Conservation (phyloP, 2,113 vertebrate species). For the Fregata magnificens region DNA sequence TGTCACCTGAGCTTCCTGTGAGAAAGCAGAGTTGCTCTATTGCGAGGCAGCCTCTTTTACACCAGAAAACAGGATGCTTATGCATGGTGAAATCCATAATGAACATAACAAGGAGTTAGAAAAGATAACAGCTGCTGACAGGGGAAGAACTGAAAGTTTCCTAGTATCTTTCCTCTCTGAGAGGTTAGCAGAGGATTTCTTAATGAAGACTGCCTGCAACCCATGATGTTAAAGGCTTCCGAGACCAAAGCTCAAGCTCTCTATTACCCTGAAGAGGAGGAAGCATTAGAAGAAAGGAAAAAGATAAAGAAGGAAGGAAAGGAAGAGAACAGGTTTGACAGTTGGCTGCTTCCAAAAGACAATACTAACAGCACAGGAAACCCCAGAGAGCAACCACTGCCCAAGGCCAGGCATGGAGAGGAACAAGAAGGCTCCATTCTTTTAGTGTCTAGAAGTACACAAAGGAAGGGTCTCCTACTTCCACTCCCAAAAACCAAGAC, state of each 20-base stretch:
- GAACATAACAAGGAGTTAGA: not conserved
- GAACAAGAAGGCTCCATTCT: not conserved
- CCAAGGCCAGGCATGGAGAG: not conserved
- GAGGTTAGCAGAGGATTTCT: not conserved
- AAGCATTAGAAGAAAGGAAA: not conserved
- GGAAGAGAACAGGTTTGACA: not conserved
- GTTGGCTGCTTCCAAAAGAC: not conserved
- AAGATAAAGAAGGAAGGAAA: not conserved
- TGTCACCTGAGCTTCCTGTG: constrained; percentile 94
- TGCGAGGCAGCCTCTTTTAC: not conserved
- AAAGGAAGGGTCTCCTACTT: not conserved
- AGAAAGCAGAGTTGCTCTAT: constrained; percentile 6
- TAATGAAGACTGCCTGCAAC: not conserved
- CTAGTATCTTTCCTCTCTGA: not conserved
- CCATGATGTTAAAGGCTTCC: not conserved
- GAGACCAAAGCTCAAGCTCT: not conserved
- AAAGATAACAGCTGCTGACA: not conserved
- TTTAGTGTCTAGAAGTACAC: not conserved
- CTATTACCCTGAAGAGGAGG: not conserved
- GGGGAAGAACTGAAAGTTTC: not conserved
- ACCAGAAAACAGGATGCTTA: not conserved
- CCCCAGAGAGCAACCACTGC: not conserved
- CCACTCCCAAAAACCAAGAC: not conserved
- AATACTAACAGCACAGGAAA: not conserved
- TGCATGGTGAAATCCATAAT: not conserved